These are phyloP conservation scores for Gymnoscelis rufifasciata DNA, from an alignment of 2,888 invertebrate species.

Conservation along the genomic window DNA sequence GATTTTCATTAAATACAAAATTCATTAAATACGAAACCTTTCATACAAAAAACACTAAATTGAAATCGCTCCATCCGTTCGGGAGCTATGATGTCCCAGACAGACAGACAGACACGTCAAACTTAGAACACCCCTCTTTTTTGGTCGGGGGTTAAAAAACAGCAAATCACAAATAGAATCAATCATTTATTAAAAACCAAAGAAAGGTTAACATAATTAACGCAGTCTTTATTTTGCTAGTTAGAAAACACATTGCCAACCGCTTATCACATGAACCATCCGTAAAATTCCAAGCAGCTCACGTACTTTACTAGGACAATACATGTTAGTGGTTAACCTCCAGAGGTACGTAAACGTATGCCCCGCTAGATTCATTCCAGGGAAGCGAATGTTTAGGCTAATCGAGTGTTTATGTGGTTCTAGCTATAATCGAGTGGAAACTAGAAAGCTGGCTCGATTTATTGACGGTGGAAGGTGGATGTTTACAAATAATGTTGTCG, in stretches of 20 bases:
- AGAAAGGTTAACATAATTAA: too few relatives aligned
- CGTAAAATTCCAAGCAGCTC: conserved; percentile 19
- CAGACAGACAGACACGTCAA: too few relatives aligned
- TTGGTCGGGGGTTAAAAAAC: too few relatives aligned
- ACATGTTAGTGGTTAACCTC: conserved; percentile 33
- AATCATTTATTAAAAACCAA: too few relatives aligned
- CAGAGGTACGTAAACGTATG: conserved; percentile 18
- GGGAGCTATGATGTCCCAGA: too few relatives aligned
- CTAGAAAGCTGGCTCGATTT: neutral
- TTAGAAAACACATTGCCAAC: neutral
- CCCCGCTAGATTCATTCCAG: conserved; percentile 19
- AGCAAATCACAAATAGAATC: too few relatives aligned
- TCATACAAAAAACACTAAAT: too few relatives aligned
- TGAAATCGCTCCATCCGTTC: too few relatives aligned
- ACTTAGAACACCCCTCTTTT: too few relatives aligned
- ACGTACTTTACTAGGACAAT: conserved; percentile 33
- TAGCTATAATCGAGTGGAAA: conserved; percentile 3
- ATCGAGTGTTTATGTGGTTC: conserved; percentile 10
- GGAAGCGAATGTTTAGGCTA: conserved; percentile 18
- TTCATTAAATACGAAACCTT: too few relatives aligned
- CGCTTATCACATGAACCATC: conserved; percentile 22
- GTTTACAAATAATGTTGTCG: neutral
- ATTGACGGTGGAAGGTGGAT: neutral
- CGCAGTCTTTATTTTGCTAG: too few relatives aligned
- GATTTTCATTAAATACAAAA: too few relatives aligned